phyloP scores from a whole-genome alignment of 2,888 invertebrate genomes.

The Eupithecia tripunctaria region DNA sequence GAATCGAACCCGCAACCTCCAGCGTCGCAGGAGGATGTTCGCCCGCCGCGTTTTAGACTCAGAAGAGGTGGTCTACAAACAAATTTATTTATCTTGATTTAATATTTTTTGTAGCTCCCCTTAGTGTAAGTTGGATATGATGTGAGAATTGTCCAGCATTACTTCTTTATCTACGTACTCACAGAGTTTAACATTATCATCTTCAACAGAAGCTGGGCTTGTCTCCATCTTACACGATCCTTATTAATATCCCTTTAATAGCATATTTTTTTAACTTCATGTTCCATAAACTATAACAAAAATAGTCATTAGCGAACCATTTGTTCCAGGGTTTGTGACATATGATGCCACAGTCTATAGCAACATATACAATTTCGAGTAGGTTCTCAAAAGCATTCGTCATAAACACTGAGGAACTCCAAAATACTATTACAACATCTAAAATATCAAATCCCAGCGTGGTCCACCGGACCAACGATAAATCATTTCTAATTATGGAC shows the following conservation, averaged over 20 bases:
- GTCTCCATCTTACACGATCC: not conserved
- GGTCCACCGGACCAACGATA: constrained; percentile 20
- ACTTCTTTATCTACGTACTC: not conserved
- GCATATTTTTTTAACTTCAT: not conserved
- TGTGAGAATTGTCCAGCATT: not conserved
- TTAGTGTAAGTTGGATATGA: not conserved
- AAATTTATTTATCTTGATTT: too few relatives aligned
- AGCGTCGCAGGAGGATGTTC: too few relatives aligned
- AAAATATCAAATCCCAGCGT: constrained; percentile 29
- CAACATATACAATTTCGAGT: not conserved
- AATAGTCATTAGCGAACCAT: not conserved
- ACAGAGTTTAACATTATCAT: not conserved
- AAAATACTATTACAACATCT: constrained; percentile 27
- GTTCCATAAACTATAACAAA: not conserved
- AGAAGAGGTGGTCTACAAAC: too few relatives aligned
- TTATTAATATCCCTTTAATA: not conserved
- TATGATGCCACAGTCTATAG: not conserved
- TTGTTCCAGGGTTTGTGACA: not conserved
- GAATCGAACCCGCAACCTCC: too few relatives aligned
- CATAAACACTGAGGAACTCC: constrained; percentile 10
- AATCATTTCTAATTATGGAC: constrained; percentile 34
- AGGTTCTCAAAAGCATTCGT: not conserved
- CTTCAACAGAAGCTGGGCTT: not conserved
- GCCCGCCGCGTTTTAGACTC: too few relatives aligned
- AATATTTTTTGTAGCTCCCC: too few relatives aligned